These are phyloP conservation scores for Esox lucius DNA, from an alignment of 2,797 vertebrate genomes.

Conservation along the genomic window DNA sequence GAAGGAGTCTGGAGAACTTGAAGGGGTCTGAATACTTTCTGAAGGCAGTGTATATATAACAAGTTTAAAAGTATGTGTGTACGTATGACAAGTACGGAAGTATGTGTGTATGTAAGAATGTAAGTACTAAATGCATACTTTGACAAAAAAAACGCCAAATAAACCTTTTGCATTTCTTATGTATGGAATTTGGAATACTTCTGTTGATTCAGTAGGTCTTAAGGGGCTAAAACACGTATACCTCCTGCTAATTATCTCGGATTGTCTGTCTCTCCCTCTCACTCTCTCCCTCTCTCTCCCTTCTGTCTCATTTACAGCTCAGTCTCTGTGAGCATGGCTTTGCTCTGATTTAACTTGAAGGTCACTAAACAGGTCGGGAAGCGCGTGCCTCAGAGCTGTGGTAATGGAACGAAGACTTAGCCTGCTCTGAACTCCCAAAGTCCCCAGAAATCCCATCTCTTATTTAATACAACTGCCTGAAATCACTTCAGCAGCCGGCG, in stretches of 20 bases:
- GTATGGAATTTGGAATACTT: background rate
- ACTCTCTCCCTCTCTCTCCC: background rate
- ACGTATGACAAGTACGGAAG: too few species aligned
- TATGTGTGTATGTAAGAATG: too few species aligned
- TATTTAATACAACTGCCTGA: slow-evolving; percentile 46
- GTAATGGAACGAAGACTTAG: slow-evolving; percentile 41
- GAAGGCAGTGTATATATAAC: too few species aligned
- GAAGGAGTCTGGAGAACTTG: too few species aligned
- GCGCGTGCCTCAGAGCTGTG: slow-evolving; percentile 25
- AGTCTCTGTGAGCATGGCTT: slow-evolving; percentile 2
- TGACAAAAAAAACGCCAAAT: too few species aligned
- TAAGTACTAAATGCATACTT: too few species aligned
- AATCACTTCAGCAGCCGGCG: slow-evolving; percentile 22
- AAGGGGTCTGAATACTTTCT: too few species aligned
- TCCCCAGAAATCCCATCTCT: slow-evolving; percentile 46
- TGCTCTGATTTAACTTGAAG: background rate
- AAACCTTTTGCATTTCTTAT: too few species aligned
- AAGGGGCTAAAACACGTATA: too few species aligned
- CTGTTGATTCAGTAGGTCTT: background rate
- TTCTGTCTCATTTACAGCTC: background rate
- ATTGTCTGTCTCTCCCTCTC: background rate
- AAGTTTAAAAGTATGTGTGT: too few species aligned
- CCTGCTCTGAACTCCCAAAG: slow-evolving; percentile 21
- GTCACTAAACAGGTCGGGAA: background rate
- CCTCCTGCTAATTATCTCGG: too few species aligned